A percentile compares a stretch with the other conserved stretches of the same genome.
phyloP scores from a whole-genome alignment of 2,113 vertebrate genomes.

The Pseudopodoces humilis region DNA sequence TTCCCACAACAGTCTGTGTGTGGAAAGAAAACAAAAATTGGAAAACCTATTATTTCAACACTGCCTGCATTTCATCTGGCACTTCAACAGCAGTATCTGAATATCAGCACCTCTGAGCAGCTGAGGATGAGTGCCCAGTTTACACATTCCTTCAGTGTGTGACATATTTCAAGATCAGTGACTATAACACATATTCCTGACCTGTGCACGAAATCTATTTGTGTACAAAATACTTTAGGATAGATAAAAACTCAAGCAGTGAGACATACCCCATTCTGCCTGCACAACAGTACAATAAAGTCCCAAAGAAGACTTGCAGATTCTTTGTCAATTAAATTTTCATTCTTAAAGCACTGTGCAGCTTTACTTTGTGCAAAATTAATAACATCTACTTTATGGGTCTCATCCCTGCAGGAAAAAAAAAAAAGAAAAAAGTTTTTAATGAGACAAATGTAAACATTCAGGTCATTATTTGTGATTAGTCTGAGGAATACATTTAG shows the following conservation, averaged over 20 bases:
- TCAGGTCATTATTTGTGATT: background rate
- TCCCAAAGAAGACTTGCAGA: conserved; percentile 94
- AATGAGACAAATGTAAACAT: background rate
- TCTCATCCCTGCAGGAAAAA: conserved; percentile 83
- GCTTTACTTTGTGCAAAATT: conserved; percentile 96
- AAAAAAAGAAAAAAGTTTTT: background rate
- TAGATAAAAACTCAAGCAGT: background rate
- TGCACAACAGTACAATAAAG: conserved; percentile 90
- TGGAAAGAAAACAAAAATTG: background rate
- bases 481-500: background rate
- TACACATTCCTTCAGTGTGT: background rate
- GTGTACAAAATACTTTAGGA: background rate
- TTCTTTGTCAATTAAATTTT: conserved; percentile 88
- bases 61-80: background rate
- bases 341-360: conserved; percentile 84
- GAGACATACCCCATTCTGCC: conserved; percentile 91
- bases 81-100: background rate
- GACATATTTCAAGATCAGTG: background rate
- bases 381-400: conserved; percentile 98
- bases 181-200: background rate
- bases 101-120: background rate
- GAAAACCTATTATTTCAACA: background rate
- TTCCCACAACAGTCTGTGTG: conserved; percentile 91
- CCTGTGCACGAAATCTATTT: background rate
- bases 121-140: background rate